These are phyloP conservation scores for Dendrolimus pini DNA, from an alignment of 2,888 invertebrate genomes.

Conservation along the genomic window DNA sequence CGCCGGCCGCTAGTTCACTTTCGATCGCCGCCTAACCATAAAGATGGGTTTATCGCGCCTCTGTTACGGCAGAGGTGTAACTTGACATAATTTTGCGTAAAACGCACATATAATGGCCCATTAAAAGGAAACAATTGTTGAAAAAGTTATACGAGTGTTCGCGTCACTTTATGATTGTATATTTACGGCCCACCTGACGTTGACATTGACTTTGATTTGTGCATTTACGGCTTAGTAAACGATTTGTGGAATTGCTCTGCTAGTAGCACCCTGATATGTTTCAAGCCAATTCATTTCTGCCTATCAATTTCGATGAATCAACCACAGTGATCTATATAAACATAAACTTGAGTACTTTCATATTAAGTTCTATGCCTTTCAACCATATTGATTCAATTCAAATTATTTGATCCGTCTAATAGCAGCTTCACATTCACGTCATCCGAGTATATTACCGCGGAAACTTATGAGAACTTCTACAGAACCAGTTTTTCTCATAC, in stretches of 20 bases:
- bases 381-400: too few species aligned
- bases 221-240: conserved; percentile 66
- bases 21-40: conserved; percentile 68
- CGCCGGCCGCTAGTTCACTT: conserved; percentile 56
- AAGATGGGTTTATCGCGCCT: conserved; percentile 72
- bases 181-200: conserved; percentile 71
- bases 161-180: conserved; percentile 74
- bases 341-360: too few species aligned
- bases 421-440: too few species aligned
- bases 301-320: too few species aligned
- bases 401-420: too few species aligned
- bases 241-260: conserved; percentile 42
- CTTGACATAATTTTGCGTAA: conserved; percentile 76
- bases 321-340: too few species aligned
- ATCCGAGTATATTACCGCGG: too few species aligned
- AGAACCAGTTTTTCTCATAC: too few species aligned
- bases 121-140: conserved; percentile 76
- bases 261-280: conserved; percentile 23
- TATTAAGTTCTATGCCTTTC: too few species aligned
- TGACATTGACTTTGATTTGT: conserved; percentile 76
- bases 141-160: conserved; percentile 74
- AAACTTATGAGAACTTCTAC: too few species aligned
- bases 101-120: conserved; percentile 73
- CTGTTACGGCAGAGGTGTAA: conserved; percentile 71
- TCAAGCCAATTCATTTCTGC: neutral